Evolutionary conservation across 2,113 vertebrate species (phyloP).

Genomic region (Rhadina sibilatrix): DNA sequence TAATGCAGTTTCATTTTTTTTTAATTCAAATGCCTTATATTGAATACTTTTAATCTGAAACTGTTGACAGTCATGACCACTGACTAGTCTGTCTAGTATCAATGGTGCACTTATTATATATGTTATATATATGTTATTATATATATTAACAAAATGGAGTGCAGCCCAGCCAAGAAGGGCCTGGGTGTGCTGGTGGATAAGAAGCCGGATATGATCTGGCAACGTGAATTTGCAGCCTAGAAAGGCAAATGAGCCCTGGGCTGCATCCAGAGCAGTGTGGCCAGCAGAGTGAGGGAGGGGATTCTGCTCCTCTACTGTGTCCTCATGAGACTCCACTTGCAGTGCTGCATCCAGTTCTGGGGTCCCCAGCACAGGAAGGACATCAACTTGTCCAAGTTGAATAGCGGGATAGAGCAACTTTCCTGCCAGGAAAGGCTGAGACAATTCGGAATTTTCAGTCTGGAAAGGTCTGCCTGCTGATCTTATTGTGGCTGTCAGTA

Average conservation of each 20-base stretch:
- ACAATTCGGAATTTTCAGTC: neutral
- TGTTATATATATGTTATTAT: neutral
- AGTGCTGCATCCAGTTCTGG: neutral
- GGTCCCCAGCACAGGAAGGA: neutral
- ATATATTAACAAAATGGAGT: neutral
- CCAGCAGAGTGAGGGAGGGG: accelerated
- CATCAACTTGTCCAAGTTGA: neutral
- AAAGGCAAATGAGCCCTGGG: neutral
- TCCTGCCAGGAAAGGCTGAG: neutral
- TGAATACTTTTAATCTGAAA: neutral
- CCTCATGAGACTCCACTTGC: accelerated
- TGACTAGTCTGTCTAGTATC: neutral
- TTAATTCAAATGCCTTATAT: neutral
- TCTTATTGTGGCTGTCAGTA: neutral
- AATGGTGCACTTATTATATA: neutral
- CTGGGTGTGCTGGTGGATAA: neutral
- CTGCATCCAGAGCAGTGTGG: neutral
- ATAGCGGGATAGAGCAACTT: neutral
- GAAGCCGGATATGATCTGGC: neutral
- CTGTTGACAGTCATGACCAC: neutral
- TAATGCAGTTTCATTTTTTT: neutral
- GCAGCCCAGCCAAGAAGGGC: neutral
- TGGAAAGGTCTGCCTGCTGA: neutral
- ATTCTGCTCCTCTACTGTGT: neutral
- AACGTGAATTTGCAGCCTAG: neutral